Evolutionary conservation across 1,140 invertebrate species (phyloP), one percentile per base, ranked within the genome.

Genomic region (Nixonia krombeini): DNA sequence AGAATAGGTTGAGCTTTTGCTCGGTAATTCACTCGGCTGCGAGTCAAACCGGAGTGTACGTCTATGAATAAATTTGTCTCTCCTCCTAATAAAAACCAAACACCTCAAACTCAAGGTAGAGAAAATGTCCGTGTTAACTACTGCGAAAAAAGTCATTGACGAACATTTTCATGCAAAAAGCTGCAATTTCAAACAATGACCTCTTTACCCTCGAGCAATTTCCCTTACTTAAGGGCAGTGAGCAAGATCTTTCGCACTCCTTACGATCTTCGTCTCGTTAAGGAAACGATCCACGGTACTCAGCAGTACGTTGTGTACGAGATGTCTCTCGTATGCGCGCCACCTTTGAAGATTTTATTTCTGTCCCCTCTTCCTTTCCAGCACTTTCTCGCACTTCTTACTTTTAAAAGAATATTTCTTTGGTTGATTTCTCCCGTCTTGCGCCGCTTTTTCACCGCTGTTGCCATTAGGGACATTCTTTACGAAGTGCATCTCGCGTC

Each of bases 141-240:
- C 49, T 6, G 26, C n/a, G 33, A 25, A 55, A 49, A 56, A 53
- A 29, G 41, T 64, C 41, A 66, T 67, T 58, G 49, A 26, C 44
- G 63, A 55, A 51, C 38, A 67, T 63, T 67, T 57, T 63, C 47
- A 68, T 56, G 63, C 58, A 64, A 68, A 64, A 29, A 53, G 49
- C 21, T 13, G 35, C 18, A 23, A 57, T 56, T 58, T 67, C 51
- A 64, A 72, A 70, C 61, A 59, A 65, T 70, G 67, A 61, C 52
- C 55, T 57, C 17, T 57, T 31, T 23, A 41, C 53, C 59, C 59
- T 47, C 59, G 28, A 40, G 55, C 58, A 55, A 55, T 69, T 63
- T 52, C 49, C 53, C 51, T 69, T 51, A 52, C 56, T 61, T 67
- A 52, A 49, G 51, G 45, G 46, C 49, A 56, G 45, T 52, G 33